Evolutionary conservation across 92 coral and sea anemone species (phyloP), one percentile per base, ranked within the genome.

Genomic region (Desmophyllum pertusum): DNA sequence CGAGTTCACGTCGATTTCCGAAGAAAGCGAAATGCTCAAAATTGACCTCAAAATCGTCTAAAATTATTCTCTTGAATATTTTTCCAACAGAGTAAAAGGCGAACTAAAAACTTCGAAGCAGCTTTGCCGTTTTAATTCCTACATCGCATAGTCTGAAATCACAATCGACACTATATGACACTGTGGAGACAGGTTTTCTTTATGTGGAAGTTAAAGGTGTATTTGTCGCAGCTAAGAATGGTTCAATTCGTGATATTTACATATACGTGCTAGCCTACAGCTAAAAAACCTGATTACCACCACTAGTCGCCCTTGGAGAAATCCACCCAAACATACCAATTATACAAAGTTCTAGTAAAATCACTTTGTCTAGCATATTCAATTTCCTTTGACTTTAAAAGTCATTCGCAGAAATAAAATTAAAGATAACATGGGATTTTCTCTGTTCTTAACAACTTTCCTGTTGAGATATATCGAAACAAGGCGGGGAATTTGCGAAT

Each of bases 201-300:
- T 31, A 23, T 3, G 23, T 29, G 33, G 14, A 43, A 61, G 14
- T 10, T 65, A 25, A 59, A 59, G 39, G 55, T 43, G 31, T 67
- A 35, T 38, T 80, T 64, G 43, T 38, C 2, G 36, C 52, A 23
- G n/a, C 43, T 48, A 68, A n/a, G 23, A 50, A 23, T 65, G 76
- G 41, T 51, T 66, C 65, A 67, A 68, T 42, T 79, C 18, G 67
- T 13, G 15, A 50, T 38, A 73, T 80, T 80, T 80, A 15, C 64
- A 67, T 70, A 39, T 25, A 25, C 65, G 59, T 43, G 45, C 84
- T 51, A 25, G 84, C 84, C 75, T 68, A 62, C 75, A 80, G 84
- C 75, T 80, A 80, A 35, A 17, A 80, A 80, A 67, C 76, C 75
- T 80, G 48, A 80, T 80, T 80, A 80, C 73, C 65, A 33, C n/a